A percentile compares a stretch with the other conserved stretches of the same genome.
Conservation (phyloP, 37 sponge, comb jelly and placozoan genomes). For the Haliclona indistincta region DNA sequence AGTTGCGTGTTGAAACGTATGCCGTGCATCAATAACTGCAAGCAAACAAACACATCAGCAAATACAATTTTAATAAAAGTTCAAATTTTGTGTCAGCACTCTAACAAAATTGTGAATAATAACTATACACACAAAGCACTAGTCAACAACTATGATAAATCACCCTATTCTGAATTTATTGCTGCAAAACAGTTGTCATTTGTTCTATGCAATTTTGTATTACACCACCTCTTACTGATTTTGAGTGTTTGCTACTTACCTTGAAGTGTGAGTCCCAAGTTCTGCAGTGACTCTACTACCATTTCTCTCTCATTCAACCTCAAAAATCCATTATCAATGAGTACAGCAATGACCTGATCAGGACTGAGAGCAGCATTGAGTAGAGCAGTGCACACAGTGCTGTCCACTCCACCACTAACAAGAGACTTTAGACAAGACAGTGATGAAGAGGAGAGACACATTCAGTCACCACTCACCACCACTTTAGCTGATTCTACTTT, state of each 20-base stretch:
- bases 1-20: constrained; percentile 37
- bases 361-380: constrained; percentile 75
- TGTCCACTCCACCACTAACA: constrained; percentile 96
- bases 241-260: constrained; percentile 28
- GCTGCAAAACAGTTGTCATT: background rate
- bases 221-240: background rate
- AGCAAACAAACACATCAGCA: background rate
- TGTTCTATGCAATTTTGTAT: background rate
- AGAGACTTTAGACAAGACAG: constrained; percentile 39
- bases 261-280: constrained; percentile 62
- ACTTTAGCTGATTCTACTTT: constrained; percentile 70
- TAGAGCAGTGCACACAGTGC: constrained; percentile 88
- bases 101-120: too few species aligned
- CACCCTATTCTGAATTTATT: too few species aligned
- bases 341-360: constrained; percentile 73
- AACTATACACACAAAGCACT: too few species aligned
- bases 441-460: background rate
- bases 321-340: constrained; percentile 94
- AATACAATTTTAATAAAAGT: background rate
- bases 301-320: constrained; percentile 73
- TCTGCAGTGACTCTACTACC: constrained; percentile 70
- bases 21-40: constrained; percentile 36
- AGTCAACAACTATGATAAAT: too few species aligned
- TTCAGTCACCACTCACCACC: constrained; percentile 34
- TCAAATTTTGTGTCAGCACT: too few species aligned